Evolutionary conservation across 1,140 invertebrate genomes (phyloP).

Genomic region (Penaeus indicus): DNA sequence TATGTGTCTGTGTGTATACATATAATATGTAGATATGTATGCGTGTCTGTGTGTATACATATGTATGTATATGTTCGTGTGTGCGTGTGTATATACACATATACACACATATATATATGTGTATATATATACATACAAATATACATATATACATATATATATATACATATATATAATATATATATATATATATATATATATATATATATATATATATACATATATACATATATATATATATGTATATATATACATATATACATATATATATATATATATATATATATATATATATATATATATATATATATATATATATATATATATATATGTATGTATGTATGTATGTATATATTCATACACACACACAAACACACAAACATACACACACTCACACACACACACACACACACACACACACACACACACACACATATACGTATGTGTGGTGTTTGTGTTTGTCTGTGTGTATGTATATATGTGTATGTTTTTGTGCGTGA

Average conservation of each 20-base stretch:
- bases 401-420: too few relatives aligned
- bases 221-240: slow-evolving; percentile 22
- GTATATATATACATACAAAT: neutral
- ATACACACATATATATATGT: neutral
- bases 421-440: too few relatives aligned
- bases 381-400: too few relatives aligned
- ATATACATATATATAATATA: slow-evolving; percentile 15
- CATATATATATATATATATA: neutral
- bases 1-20: neutral
- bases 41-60: neutral
- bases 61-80: neutral
- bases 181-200: slow-evolving; percentile 17
- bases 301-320: neutral
- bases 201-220: slow-evolving; percentile 20
- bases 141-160: neutral
- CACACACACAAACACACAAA: too few relatives aligned
- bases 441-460: too few relatives aligned
- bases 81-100: neutral
- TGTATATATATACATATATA: neutral
- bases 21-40: neutral
- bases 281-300: slow-evolving; percentile 8
- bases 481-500: too few relatives aligned
- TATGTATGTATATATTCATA: too few relatives aligned
- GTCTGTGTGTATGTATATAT: too few relatives aligned
- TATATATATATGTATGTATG: too few relatives aligned